Evolutionary conservation across 1,140 invertebrate genomes (phyloP), one percentile per base, ranked within the genome.

Genomic region (Pachypsylla venusta): DNA sequence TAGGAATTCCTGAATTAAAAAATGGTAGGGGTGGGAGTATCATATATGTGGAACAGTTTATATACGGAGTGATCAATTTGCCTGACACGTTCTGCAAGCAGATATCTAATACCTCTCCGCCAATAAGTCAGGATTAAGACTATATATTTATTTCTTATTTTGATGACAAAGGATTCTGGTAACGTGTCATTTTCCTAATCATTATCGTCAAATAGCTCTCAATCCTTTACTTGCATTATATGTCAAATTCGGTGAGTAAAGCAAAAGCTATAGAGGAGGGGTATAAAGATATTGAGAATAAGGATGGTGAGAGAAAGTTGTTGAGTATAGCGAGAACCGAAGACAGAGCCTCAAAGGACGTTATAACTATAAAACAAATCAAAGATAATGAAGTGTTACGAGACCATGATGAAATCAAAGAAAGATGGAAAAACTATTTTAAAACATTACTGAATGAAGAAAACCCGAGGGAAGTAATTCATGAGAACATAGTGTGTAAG

Each of bases 281-380:
- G 22, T 48, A 48, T 48, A n/a, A 48, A 48, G 42, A 48, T 5
- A 4, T 48, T 10, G 55, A 56, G 16, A 20, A 26, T 30, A 35
- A 35, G 26, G 26, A 30, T 28, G 55, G 55, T 12, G 55, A 56
- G 3, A 59, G 26, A 59, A 26, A 59, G 24, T 16, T 55, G 25
- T 55, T 59, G 24, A 55, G 58, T 57, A 59, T 59, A 56, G 58
- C 58, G 19, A 55, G 27, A 48, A 56, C 58, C 16, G 54, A 25
- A 27, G 58, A 59, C 53, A 59, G 27, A 55, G 25, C 26, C 2
- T 56, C 48, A 10, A 59, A 55, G 53, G 42, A 59, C 30, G 14
- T 59, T 19, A 55, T 27, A 24, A 14, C 26, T 13, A 59, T 55
- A 5, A 56, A 55, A 35, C 53, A 59, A 42, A 60, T 60, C 4